Evolutionary conservation across 2,113 vertebrate species (phyloP).

Genomic region (Halcyon senegalensis): DNA sequence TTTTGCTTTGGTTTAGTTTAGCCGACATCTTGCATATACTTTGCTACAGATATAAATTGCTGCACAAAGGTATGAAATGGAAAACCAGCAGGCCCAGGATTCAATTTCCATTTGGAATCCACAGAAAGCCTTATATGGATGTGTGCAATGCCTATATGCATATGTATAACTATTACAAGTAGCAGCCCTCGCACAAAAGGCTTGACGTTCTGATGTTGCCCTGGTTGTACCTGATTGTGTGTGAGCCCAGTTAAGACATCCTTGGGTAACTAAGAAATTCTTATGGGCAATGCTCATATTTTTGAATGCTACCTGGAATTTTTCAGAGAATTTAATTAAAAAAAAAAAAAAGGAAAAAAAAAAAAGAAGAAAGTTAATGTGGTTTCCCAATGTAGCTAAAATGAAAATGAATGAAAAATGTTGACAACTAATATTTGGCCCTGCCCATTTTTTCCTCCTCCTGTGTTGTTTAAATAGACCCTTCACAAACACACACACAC

Average conservation of each 20-base stretch:
- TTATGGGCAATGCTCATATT: accelerated
- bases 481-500: background rate
- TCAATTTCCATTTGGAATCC: background rate
- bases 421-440: background rate
- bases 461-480: background rate
- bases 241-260: background rate
- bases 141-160: background rate
- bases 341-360: background rate
- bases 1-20: constrained; percentile 6
- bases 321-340: background rate
- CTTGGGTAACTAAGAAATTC: background rate
- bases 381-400: background rate
- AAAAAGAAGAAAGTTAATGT: background rate
- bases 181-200: accelerated
- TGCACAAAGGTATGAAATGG: background rate
- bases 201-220: background rate
- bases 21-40: background rate
- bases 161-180: background rate
- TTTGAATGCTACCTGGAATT: background rate
- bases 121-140: background rate
- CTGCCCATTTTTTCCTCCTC: background rate
- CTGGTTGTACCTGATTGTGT: background rate
- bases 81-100: background rate
- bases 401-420: background rate
- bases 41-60: background rate